Percentiles rank a stretch among this genome's conserved stretches.
Conservation (phyloP, 2,888 invertebrate species). For the Desoria tigrina region DNA sequence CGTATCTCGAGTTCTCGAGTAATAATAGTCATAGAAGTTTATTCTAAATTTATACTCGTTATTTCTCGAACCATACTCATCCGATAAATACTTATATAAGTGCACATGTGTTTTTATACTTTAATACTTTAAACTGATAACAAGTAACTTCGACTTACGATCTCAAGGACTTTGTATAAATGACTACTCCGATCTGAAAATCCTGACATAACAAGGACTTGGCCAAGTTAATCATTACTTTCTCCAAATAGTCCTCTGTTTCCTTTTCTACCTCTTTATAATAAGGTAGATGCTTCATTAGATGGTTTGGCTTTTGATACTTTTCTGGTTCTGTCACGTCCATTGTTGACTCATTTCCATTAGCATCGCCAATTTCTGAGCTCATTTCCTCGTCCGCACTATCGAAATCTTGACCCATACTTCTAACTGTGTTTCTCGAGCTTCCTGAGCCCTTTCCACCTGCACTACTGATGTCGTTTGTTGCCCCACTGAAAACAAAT, state of each 20-base stretch:
- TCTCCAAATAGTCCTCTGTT: conserved; percentile 46
- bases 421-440: neutral
- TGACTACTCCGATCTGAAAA: conserved; percentile 46
- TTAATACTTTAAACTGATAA: too few species aligned
- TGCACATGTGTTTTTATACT: too few species aligned
- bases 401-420: conserved; percentile 46
- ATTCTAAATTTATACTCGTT: too few species aligned
- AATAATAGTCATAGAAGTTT: too few species aligned
- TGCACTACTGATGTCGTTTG: too few species aligned
- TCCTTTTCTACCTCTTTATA: conserved; percentile 41
- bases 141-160: conserved; percentile 50
- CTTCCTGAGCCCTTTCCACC: too few species aligned
- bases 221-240: conserved; percentile 42
- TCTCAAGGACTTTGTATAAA: conserved; percentile 47
- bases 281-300: conserved; percentile 49
- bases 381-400: conserved; percentile 43
- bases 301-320: conserved; percentile 48
- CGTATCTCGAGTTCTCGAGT: too few species aligned
- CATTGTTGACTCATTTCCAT: conserved; percentile 9
- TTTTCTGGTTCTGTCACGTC: conserved; percentile 22
- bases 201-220: conserved; percentile 47
- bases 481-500: neutral
- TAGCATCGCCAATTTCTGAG: conserved; percentile 36
- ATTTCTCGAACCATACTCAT: too few species aligned
- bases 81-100: too few species aligned